Evolutionary conservation across 2,888 invertebrate species (phyloP).

Genomic region (Seira sanloemensis): DNA sequence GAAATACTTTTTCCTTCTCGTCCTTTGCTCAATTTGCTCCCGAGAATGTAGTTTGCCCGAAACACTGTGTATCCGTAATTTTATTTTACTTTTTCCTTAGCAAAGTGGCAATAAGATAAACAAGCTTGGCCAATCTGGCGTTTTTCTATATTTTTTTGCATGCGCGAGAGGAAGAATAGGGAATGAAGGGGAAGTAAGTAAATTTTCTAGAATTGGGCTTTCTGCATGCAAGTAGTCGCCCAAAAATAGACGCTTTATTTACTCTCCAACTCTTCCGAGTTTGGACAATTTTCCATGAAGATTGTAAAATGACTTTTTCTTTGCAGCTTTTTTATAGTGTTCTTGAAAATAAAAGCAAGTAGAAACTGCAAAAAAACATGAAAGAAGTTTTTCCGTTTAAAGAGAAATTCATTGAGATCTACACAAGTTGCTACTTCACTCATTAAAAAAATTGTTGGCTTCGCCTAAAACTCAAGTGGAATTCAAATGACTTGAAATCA

Average conservation of each 20-base stretch:
- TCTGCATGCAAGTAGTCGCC: neutral
- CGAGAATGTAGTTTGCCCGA: neutral
- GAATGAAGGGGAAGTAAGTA: neutral
- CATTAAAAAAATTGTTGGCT: constrained; percentile 2
- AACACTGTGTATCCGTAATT: constrained; percentile 10
- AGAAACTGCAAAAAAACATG: neutral
- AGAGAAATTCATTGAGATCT: constrained; percentile 10
- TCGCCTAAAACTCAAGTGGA: neutral
- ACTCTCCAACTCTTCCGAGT: neutral
- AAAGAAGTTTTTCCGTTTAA: neutral
- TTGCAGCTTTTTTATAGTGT: neutral
- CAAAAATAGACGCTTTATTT: constrained; percentile 1
- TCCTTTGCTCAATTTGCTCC: constrained; percentile 5
- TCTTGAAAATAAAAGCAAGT: neutral
- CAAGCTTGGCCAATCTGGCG: constrained; percentile 5
- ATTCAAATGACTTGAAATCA: constrained; percentile 37
- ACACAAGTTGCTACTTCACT: neutral
- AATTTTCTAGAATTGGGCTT: constrained; percentile 2
- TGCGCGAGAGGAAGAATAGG: neutral
- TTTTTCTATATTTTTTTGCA: no score
- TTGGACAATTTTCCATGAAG: neutral
- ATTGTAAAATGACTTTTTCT: constrained; percentile 9
- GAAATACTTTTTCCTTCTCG: neutral
- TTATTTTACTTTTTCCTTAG: constrained; percentile 20
- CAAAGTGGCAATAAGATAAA: constrained; percentile 30